These are phyloP conservation scores for Urosaurus nigricauda DNA, from an alignment of 2,797 vertebrate species.

Conservation along the genomic window DNA sequence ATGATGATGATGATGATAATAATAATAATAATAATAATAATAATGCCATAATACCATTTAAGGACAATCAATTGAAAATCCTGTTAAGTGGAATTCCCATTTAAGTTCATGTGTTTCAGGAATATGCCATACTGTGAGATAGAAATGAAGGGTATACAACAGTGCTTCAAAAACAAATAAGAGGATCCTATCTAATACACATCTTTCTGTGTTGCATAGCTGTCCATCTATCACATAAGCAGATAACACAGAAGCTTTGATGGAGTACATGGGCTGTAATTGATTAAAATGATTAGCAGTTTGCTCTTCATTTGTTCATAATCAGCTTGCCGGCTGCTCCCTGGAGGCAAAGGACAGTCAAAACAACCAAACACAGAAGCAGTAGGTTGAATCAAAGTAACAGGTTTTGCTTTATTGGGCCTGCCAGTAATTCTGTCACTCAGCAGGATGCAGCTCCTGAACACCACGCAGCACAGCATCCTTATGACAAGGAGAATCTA, in stretches of 20 bases:
- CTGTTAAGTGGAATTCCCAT: not conserved
- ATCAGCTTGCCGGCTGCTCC: constrained; percentile 56
- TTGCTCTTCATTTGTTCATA: constrained; percentile 52
- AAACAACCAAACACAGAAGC: constrained; percentile 52
- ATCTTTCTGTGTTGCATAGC: not conserved
- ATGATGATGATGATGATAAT: too few species aligned
- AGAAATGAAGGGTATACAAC: not conserved
- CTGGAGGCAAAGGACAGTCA: constrained; percentile 50
- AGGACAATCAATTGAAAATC: not conserved
- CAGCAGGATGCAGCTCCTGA: constrained; percentile 42
- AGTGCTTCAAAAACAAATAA: not conserved
- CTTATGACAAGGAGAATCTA: constrained; percentile 38
- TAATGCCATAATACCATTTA: not conserved
- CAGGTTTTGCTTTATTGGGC: constrained; percentile 64
- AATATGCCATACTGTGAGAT: not conserved
- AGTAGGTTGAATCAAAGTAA: constrained; percentile 36
- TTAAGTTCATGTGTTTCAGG: not conserved
- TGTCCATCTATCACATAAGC: not conserved
- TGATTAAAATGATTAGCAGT: constrained; percentile 55
- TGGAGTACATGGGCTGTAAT: not conserved
- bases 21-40: not conserved
- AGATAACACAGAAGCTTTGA: constrained; percentile 23
- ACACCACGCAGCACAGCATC: constrained; percentile 22
- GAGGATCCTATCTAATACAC: not conserved
- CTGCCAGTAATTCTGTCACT: constrained; percentile 66